Conservation (phyloP, 2,888 invertebrate species). For the Muscina levida region DNA sequence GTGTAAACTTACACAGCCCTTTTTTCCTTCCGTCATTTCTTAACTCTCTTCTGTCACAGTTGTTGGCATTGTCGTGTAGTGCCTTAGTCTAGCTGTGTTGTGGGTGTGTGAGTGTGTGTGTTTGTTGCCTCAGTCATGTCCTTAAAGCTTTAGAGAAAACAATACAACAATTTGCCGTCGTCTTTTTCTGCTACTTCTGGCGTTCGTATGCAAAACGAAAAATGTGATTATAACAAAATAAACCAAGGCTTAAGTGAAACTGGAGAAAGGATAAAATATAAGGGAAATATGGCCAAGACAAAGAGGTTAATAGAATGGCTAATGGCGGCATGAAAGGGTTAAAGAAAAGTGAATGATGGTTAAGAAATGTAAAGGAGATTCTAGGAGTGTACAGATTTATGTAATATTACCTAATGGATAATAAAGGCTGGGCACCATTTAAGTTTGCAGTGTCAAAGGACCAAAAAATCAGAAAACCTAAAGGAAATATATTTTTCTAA, state of each 20-base stretch:
- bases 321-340: too few species aligned
- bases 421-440: too few species aligned
- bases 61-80: neutral
- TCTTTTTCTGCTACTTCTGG: neutral
- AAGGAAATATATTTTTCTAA: too few species aligned
- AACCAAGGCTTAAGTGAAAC: slow-evolving; percentile 10
- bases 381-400: too few species aligned
- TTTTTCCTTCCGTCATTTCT: neutral
- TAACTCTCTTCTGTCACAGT: slow-evolving; percentile 27
- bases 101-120: slow-evolving; percentile 3
- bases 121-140: slow-evolving; percentile 42
- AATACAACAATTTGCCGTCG: slow-evolving; percentile 23
- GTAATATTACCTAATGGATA: too few species aligned
- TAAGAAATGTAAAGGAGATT: too few species aligned
- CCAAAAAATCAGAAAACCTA: too few species aligned
- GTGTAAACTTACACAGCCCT: slow-evolving; percentile 38
- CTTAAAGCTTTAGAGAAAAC: slow-evolving; percentile 23
- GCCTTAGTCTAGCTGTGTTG: neutral
- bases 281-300: neutral
- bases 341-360: too few species aligned
- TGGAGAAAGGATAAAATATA: neutral
- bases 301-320: too few species aligned
- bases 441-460: too few species aligned
- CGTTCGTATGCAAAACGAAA: slow-evolving; percentile 30
- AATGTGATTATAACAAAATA: neutral